Base-by-base conservation (phyloP, 2,888 invertebrate species). In the Lycocerus yunnanus region DNA sequence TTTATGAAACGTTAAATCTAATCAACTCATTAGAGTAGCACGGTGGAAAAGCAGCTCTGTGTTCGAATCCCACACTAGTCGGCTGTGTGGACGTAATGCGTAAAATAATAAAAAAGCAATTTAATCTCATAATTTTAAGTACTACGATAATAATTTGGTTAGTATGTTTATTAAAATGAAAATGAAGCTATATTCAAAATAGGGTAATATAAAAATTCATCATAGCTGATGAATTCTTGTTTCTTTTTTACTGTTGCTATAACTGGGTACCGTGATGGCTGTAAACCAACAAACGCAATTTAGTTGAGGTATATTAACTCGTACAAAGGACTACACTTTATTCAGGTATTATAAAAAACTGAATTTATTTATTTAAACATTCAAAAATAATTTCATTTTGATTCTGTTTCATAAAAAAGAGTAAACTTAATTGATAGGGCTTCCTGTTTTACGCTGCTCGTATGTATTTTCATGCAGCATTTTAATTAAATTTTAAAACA, bases 401-500 rank as follows among this genome's bases (percentile, higher is more conserved):
- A 20, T 21, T 15, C 14, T 15, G 13, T 60, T 68, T 60, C 21
- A 59, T 14, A 59, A 60, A 68, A 68, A 59, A 13, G 15, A 14
- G 18, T 15, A 20, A 15, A 24, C 43, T 43, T 43, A 43, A 43
- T 43, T 18, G 60, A 18, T 20, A 63, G 20, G 16, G 14, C 20
- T 63, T 15, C 18, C 20, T 63, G 20, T 18, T 18, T 18, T 20
- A 20, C 61, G 61, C 18, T 18, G 8, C 21, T 24, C 21, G 21
- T 24, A 24, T 16, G 13, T n/a, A 10, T 18, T 61, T n/a, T 63
- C 20, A 18, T 14, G 61, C 18, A 15, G 61, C n/a, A 71, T 74
- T 71, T 65, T 68, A 71, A 74, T 74, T 68, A 68, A 69, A 69
- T 74, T 58, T 68, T 58, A 43, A 24, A 58, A 63, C 68, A 43